Conservation (phyloP, 2,113 vertebrate species). For the Bubo scandiacus region DNA sequence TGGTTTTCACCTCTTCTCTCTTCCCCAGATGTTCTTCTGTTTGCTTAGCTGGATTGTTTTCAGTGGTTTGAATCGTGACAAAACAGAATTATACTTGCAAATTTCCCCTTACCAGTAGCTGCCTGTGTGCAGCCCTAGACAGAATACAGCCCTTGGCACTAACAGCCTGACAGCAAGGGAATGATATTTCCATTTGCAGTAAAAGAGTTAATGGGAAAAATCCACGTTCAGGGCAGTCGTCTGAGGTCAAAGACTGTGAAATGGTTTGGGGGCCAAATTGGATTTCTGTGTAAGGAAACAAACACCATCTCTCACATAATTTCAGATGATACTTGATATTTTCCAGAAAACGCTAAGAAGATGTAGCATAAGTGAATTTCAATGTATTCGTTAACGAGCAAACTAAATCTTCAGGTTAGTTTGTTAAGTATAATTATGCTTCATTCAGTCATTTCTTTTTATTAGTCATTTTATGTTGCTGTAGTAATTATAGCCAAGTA, state of each 20-base stretch:
- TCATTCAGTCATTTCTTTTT: conserved; percentile 23
- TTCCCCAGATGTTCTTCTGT: not conserved
- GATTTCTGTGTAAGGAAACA: not conserved
- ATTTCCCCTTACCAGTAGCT: not conserved
- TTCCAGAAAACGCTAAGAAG: not conserved
- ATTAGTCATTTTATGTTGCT: not conserved
- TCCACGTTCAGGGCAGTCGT: not conserved
- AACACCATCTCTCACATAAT: not conserved
- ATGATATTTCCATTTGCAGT: not conserved
- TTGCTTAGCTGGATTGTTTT: not conserved
- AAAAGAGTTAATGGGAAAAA: conserved; percentile 36
- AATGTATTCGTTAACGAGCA: not conserved
- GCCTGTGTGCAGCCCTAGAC: not conserved
- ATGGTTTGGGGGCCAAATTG: not conserved
- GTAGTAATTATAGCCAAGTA: not conserved
- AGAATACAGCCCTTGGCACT: conserved; percentile 16
- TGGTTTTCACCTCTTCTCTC: not conserved
- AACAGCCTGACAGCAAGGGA: not conserved
- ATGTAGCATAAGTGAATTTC: not conserved
- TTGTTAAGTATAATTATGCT: not conserved
- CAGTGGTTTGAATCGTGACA: not conserved
- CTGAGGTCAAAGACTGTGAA: not conserved
- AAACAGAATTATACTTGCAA: conserved; percentile 37
- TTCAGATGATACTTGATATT: not conserved
- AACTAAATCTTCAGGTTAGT: not conserved